These are phyloP conservation scores for Rhingia campestris DNA, from an alignment of 2,888 invertebrate species.

Conservation along the genomic window DNA sequence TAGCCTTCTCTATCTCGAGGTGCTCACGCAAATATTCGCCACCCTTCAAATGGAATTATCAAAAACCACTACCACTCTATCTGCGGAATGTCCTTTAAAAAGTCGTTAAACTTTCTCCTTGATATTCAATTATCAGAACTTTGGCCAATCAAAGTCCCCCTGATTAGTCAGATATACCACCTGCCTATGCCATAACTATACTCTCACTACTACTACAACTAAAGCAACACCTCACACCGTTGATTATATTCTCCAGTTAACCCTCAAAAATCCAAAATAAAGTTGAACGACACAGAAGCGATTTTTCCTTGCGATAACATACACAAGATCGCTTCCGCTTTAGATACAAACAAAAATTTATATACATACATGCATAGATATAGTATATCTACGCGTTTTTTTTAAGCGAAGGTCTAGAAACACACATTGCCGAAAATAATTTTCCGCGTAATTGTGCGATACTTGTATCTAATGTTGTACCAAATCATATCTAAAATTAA, in stretches of 20 bases:
- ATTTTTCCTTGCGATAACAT: slow-evolving; percentile 61
- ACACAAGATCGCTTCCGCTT: slow-evolving; percentile 67
- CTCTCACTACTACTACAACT: not conserved
- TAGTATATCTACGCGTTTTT: too few relatives aligned
- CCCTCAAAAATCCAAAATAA: slow-evolving; percentile 63
- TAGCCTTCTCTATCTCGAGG: slow-evolving; percentile 3
- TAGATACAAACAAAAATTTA: slow-evolving; percentile 40
- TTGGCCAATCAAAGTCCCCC: slow-evolving; percentile 22
- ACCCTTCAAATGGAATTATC: slow-evolving; percentile 41
- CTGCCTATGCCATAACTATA: slow-evolving; percentile 12
- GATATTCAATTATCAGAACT: slow-evolving; percentile 51
- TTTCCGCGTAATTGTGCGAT: slow-evolving; percentile 61
- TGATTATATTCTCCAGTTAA: slow-evolving; percentile 50
- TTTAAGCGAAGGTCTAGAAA: too few relatives aligned
- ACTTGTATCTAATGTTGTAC: slow-evolving; percentile 34
- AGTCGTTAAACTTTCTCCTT: slow-evolving; percentile 68
- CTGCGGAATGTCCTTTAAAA: slow-evolving; percentile 60
- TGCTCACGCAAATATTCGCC: not conserved
- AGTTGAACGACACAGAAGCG: slow-evolving; percentile 69
- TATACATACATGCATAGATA: too few relatives aligned
- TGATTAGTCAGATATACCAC: slow-evolving; percentile 38
- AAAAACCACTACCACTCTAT: slow-evolving; percentile 18
- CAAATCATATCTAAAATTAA: slow-evolving; percentile 56
- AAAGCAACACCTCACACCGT: not conserved
- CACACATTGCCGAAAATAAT: slow-evolving; percentile 40